These are phyloP conservation scores for Candoia aspera DNA, from an alignment of 2,113 vertebrate genomes.

Conservation along the genomic window DNA sequence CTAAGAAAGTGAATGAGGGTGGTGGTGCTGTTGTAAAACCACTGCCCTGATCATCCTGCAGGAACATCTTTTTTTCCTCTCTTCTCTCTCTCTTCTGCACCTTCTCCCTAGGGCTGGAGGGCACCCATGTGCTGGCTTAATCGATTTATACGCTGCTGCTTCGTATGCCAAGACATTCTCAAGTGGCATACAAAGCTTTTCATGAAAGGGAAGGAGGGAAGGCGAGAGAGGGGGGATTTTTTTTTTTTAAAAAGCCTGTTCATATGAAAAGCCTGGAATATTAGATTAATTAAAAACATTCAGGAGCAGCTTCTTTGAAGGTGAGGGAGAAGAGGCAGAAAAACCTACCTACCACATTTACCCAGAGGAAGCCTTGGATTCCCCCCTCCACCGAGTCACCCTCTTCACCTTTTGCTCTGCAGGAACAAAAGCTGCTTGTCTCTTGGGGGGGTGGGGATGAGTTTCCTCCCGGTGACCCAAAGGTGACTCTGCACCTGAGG, in stretches of 20 bases:
- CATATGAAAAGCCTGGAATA: neutral
- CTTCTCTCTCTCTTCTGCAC: neutral
- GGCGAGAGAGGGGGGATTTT: neutral
- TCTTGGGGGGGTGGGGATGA: neutral
- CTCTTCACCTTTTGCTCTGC: neutral
- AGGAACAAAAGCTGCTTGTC: neutral
- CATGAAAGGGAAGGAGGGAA: neutral
- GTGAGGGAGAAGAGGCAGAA: neutral
- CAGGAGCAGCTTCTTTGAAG: neutral
- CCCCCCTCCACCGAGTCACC: neutral
- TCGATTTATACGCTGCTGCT: neutral
- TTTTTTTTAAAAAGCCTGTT: neutral
- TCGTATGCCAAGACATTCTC: neutral
- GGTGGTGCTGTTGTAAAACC: neutral
- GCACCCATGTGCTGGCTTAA: neutral
- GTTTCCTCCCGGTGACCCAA: neutral
- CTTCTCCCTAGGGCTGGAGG: neutral
- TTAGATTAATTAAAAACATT: neutral
- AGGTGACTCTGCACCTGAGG: slow-evolving; percentile 56
- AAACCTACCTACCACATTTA: neutral
- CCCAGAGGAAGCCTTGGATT: neutral
- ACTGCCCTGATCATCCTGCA: too few relatives aligned
- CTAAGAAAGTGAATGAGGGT: neutral
- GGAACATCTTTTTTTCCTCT: too few relatives aligned
- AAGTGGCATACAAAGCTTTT: neutral